Percentiles rank a stretch among this genome's conserved stretches.
These are phyloP conservation scores for Acanthurus tractus DNA, from an alignment of 2,797 vertebrate genomes.

Conservation along the genomic window DNA sequence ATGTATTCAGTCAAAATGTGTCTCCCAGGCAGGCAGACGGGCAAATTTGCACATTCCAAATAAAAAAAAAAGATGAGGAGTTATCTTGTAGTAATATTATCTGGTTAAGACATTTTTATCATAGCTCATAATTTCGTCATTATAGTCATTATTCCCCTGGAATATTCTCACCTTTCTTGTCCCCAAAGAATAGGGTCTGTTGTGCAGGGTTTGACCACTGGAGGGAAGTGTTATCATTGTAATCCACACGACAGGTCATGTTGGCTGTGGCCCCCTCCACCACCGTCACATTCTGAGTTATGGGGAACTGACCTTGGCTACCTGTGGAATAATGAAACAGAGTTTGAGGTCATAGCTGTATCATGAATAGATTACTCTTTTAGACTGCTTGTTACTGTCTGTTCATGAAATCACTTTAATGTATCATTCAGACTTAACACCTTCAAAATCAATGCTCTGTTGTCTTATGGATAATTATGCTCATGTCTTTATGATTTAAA, in stretches of 20 bases:
- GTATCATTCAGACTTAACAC: slow-evolving; percentile 36
- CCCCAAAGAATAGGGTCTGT: slow-evolving; percentile 98
- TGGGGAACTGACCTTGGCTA: slow-evolving; percentile 92
- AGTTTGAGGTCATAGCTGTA: slow-evolving; percentile 56
- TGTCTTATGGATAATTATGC: slow-evolving; percentile 27
- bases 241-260: slow-evolving; percentile 99
- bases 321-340: slow-evolving; percentile 72
- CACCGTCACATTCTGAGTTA: slow-evolving; percentile 97
- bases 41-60: slow-evolving; percentile 42
- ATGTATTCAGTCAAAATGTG: slow-evolving; percentile 42
- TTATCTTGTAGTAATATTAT: slow-evolving; percentile 48
- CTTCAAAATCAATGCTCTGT: slow-evolving; percentile 45
- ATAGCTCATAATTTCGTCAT: slow-evolving; percentile 55
- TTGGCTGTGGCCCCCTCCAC: slow-evolving; percentile 95
- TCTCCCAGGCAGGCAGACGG: slow-evolving; percentile 27
- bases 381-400: slow-evolving; percentile 17
- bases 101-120: slow-evolving; percentile 57
- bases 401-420: slow-evolving; percentile 40
- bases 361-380: slow-evolving; percentile 39
- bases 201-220: slow-evolving; percentile 99
- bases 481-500: slow-evolving; percentile 44
- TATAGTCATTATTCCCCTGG: slow-evolving; percentile 26
- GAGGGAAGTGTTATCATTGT: slow-evolving; percentile 99
- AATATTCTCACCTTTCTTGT: slow-evolving; percentile 96
- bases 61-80: slow-evolving; percentile 52